phyloP scores from a whole-genome alignment of 2,797 vertebrate species.

The Dromococcyx pavoninus region DNA sequence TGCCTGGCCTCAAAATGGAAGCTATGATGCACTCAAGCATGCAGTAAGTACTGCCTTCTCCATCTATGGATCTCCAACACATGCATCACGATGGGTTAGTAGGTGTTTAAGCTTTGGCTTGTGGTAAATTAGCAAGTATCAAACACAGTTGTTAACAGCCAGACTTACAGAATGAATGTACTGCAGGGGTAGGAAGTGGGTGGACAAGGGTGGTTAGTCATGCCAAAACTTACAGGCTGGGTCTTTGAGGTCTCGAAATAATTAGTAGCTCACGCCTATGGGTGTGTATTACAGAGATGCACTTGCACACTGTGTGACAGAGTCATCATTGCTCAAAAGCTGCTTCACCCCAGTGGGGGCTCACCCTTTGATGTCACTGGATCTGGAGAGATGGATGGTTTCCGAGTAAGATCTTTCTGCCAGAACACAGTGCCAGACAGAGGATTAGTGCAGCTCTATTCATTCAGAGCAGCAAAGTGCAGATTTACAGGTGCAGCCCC shows the following conservation, averaged over 20 bases:
- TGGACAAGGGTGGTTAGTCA: slow-evolving; percentile 24
- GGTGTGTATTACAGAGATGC: not conserved
- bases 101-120: not conserved
- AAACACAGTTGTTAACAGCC: not conserved
- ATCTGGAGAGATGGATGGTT: not conserved
- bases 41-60: not conserved
- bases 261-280: not conserved
- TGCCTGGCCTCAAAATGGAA: not conserved
- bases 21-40: not conserved
- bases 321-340: not conserved
- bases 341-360: not conserved
- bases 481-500: not conserved
- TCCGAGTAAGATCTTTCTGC: not conserved
- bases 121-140: not conserved
- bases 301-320: not conserved
- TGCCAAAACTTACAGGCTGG: not conserved
- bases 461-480: not conserved
- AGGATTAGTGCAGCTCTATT: not conserved
- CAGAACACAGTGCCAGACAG: not conserved
- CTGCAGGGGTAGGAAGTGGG: not conserved
- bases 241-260: slow-evolving; percentile 17
- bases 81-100: not conserved
- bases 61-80: not conserved
- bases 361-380: not conserved
- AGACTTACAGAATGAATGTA: not conserved